These are phyloP conservation scores for Cephus sareptanus DNA, from an alignment of 2,888 invertebrate genomes.

Conservation along the genomic window DNA sequence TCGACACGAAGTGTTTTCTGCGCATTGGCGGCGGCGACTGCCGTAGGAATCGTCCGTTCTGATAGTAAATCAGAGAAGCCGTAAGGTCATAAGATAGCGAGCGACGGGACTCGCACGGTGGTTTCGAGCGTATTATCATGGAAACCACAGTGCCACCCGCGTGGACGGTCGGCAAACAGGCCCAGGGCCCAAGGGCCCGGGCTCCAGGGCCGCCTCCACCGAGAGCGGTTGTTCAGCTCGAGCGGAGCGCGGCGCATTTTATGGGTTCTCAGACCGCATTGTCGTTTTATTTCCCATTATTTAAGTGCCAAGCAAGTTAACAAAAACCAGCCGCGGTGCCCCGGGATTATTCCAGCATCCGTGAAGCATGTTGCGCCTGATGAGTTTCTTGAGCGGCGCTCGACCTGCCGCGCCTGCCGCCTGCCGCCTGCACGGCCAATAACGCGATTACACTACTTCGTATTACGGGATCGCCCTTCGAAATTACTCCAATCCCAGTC, in stretches of 20 bases:
- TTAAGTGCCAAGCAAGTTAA: conserved; percentile 39
- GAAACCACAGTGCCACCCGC: conserved; percentile 45
- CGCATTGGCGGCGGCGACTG: background rate
- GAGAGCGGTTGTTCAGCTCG: conserved; percentile 25
- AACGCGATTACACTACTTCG: conserved; percentile 24
- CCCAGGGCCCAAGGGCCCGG: conserved; percentile 6
- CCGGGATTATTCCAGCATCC: conserved; percentile 35
- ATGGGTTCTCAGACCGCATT: conserved; percentile 38
- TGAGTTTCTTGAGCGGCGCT: conserved; percentile 29
- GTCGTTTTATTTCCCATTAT: conserved; percentile 47
- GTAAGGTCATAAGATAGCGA: conserved; percentile 35
- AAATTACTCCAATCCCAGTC: background rate
- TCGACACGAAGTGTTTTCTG: background rate
- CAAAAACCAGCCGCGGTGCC: conserved; percentile 37
- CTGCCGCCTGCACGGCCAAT: conserved; percentile 25
- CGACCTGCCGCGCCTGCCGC: conserved; percentile 8
- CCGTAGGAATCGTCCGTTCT: background rate
- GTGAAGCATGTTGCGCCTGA: conserved; percentile 22
- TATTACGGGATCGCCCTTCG: background rate
- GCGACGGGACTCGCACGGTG: background rate
- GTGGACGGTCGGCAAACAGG: conserved; percentile 37
- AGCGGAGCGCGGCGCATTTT: conserved; percentile 31
- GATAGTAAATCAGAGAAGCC: conserved; percentile 6
- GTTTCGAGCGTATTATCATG: conserved; percentile 29
- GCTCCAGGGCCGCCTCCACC: conserved; percentile 3